Base-by-base conservation (phyloP, 2,888 invertebrate species). In the Mimachlamys varia region DNA sequence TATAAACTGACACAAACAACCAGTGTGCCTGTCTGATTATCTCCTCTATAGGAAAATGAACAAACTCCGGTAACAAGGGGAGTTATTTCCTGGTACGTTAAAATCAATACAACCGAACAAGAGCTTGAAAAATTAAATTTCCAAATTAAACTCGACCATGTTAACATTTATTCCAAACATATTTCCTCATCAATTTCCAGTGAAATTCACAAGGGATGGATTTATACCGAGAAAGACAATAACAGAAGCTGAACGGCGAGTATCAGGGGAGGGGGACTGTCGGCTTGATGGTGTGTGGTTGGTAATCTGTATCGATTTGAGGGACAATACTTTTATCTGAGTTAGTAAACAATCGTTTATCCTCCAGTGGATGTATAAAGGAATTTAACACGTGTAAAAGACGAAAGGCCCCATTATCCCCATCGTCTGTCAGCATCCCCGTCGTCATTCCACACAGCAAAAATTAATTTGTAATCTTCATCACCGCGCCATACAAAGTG, bases 301-400 rank as follows among this genome's bases (percentile, higher is more conserved):
- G 27, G 76, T 76, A 76, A 76, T 76, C 76, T 22, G 76, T 76
- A 76, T 76, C 76, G 76, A 76, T 76, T 76, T 33, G 76, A 33
- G 76, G 76, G 76, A 76, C 76, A 76, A 62, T 62, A 62, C 27
- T 22, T 19, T 33, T 76, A 58, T 58, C 58, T 7, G 33, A 76
- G 76, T 76, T 76, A 76, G 76, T 76, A 76, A 76, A 76, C 76
- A 76, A 76, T 76, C 76, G 33, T 76, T 76, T 76, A 76, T 76
- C 76, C 76, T 76, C 76, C 76, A 33, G 3, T 76, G 76, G 76
- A 12, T 76, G 33, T 76, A 76, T 76, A 76, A 76, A 76, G 76
- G 76, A 76, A 76, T 76, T 76, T 76, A 76, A 76, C 76, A 76
- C 76, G 76, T 76, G 76, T 27, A 76, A 76, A 76, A 76, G 76